These are phyloP conservation scores for Calcarius ornatus DNA, from an alignment of 2,113 vertebrate species.

Conservation along the genomic window DNA sequence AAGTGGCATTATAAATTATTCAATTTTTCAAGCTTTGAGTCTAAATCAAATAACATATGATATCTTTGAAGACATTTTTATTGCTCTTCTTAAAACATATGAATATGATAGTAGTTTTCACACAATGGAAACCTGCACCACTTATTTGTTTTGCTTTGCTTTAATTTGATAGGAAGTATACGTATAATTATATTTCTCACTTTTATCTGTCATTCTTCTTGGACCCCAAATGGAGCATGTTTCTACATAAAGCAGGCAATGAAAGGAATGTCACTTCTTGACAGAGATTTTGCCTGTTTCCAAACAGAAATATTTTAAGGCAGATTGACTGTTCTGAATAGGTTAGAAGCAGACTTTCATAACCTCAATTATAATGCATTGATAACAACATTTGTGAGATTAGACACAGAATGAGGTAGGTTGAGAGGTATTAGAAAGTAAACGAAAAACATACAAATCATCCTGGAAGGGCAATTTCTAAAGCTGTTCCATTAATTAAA, in stretches of 20 bases:
- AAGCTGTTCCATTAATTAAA: neutral
- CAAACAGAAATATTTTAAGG: constrained; percentile 2
- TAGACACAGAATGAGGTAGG: neutral
- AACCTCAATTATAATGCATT: constrained; percentile 9
- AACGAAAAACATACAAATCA: neutral
- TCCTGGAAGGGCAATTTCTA: neutral
- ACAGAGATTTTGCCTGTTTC: neutral
- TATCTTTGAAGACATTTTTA: constrained; percentile 26
- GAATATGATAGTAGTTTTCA: constrained; percentile 21
- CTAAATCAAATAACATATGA: constrained; percentile 48
- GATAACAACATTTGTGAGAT: constrained; percentile 8
- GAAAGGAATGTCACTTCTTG: neutral
- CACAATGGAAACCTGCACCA: neutral
- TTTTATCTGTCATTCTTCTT: constrained; percentile 20
- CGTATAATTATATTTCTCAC: neutral
- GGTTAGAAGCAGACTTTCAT: neutral
- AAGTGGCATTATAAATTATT: constrained; percentile 41
- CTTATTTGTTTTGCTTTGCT: constrained; percentile 31
- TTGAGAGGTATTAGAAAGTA: constrained; percentile 1
- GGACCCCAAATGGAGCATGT: neutral
- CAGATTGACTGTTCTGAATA: constrained; percentile 15
- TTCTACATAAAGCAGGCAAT: neutral
- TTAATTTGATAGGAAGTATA: constrained; percentile 22
- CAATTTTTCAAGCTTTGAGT: constrained; percentile 51
- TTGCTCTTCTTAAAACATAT: constrained; percentile 27